Evolutionary conservation across 92 coral and sea anemone genomes (phyloP), one percentile per base, ranked within the genome.

Genomic region (Porites evermanni): DNA sequence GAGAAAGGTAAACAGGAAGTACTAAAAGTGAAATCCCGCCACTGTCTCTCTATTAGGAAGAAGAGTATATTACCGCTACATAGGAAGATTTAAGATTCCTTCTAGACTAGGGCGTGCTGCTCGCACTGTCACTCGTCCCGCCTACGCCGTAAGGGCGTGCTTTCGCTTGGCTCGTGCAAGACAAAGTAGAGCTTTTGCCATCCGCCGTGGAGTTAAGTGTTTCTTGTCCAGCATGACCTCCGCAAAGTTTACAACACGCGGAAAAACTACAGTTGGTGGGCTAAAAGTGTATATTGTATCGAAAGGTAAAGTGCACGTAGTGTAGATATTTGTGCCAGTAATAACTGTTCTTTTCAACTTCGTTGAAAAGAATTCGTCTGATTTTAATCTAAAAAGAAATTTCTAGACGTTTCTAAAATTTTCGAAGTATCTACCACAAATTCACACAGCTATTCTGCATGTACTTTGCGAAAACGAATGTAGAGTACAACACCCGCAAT

Each of bases 81-180:
- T 73, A n/a, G 87, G 87, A 61, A 61, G 80, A 53, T 74, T 60
- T 38, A 72, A 64, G 0, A 20, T 21, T 7, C 74, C 87, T 1
- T 6, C 10, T 11, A 50, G 87, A 83, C 73, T 83, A 6, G 87
- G 80, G 13, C 79, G 80, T 11, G 23, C 87, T 16, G 54, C 38
- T 17, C 60, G 61, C 9, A 83, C 79, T 17, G 52, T 64, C 44
- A 60, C 79, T 19, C 80, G 87, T 53, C 79, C 79, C 8, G 6
- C 16, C 6, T 1, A 6, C 17, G 72, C 54, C 23, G 12, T 63
- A 29, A 23, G 38, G 3, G 9, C 79, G 7, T 83, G 87, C 19
- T 83, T 72, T 21, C 87, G 87, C 12, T 64, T 83, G 64, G 87
- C 87, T 17, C 87, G 71, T 14, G 80, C 79, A 13, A 54, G 60